Evolutionary conservation across 2,888 invertebrate species (phyloP), one percentile per base, ranked within the genome.

Genomic region (Temnothorax ravouxi): DNA sequence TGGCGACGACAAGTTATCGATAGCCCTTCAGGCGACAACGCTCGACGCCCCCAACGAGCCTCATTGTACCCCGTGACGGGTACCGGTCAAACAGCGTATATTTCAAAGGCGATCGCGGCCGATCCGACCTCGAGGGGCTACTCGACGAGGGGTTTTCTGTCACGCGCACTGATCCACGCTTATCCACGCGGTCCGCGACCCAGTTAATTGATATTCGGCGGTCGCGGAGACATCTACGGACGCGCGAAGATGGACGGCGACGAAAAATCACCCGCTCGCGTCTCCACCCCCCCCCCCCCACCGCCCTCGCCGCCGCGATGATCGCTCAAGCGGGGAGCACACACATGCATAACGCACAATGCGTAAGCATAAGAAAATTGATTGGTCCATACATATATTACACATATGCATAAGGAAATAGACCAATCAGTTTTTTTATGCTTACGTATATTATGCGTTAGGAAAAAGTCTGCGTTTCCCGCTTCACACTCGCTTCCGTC

Each of bases 1-100:
- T 90, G 92, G 91, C 85, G 91, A 91, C 90, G 93, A 93, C 93
- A 92, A 92, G 93, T 93, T 93, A 93, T 93, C 92, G 93, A 93
- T 93, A 93, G 93, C 91, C 90, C 93, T 93, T 92, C 89, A 93
- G 54, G 84, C 89, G 91, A 91, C 90, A 91, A 91, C 92, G 91
- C 92, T 92, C 88, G 90, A 91, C 66, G 47, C 87, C 89, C 90
- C 89, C 88, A 91, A 91, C 93, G 91, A 91, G 86, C 90, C 93
- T 93, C 93, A 93, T 93, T 92, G 93, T 93, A 90, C 90, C 86
- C 84, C 86, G 88, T 92, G 92, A 91, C 91, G 91, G 91, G 91
- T 89, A 89, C 89, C 90, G 93, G 91, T 92, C 92, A 92, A 92
- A 92, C 92, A 88, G 92, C 90, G 89, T 92, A 90, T 93, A 93